These are phyloP conservation scores for Apodemia zela DNA, from an alignment of 2,888 invertebrate species.

Conservation along the genomic window DNA sequence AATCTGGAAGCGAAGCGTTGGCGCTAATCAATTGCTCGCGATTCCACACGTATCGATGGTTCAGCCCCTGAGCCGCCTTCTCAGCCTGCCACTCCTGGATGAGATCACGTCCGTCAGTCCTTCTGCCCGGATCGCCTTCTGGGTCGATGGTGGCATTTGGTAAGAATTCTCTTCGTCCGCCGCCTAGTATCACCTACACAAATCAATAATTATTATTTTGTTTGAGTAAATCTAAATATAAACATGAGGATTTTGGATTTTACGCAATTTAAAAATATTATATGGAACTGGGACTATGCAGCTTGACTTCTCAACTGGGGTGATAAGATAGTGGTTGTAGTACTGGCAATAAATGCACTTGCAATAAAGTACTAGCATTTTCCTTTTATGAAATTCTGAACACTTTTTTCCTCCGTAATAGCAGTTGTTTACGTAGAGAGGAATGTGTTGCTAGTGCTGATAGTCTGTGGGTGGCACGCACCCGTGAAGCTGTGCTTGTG, in stretches of 20 bases:
- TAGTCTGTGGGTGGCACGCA: no score
- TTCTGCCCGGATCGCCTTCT: conserved; percentile 61
- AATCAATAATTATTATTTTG: not conserved
- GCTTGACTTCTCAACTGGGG: no score
- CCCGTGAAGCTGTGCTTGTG: conserved; percentile 38
- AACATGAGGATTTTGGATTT: not conserved
- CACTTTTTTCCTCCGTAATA: not conserved
- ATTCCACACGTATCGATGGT: conserved; percentile 77
- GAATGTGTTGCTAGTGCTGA: no score
- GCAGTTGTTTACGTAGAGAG: not conserved
- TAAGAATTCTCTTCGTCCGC: conserved; percentile 84
- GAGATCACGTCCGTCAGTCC: conserved; percentile 82
- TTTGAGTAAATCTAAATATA: not conserved
- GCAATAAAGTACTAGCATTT: not conserved
- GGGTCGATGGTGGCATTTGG: conserved; percentile 74
- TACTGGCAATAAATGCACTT: not conserved
- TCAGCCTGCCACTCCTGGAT: conserved; percentile 83
- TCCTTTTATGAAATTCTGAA: not conserved
- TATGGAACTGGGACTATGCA: no score
- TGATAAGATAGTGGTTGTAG: no score
- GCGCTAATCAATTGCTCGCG: conserved; percentile 72
- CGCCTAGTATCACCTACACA: conserved; percentile 84
- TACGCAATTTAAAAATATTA: not conserved
- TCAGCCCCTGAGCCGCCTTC: conserved; percentile 52
- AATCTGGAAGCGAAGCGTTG: conserved; percentile 71